Base-by-base conservation (phyloP, 2,888 invertebrate species). In the Caradrina kadenii region DNA sequence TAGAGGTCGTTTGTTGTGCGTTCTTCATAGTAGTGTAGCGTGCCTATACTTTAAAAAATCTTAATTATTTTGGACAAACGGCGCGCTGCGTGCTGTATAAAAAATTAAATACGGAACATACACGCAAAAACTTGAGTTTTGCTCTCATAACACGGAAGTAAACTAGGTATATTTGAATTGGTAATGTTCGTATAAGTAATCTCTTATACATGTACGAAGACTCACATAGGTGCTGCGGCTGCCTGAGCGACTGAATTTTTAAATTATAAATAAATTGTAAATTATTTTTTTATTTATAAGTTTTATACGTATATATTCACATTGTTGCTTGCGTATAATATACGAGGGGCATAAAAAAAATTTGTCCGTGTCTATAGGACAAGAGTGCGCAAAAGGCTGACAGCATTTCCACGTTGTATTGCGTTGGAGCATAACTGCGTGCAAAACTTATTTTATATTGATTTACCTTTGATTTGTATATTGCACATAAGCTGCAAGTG, bases 141-240 rank as follows among this genome's bases (percentile, higher is more conserved):
- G 63, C 58, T 67, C 71, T 70, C 48, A 61, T 60, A 76, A 82
- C 64, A 74, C 69, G 81, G 83, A 82, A 82, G 64, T 71, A 62
- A 53, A 56, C 35, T 73, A 54, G 10, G 15, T 0, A 45, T 66
- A 79, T 76, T 77, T 67, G 63, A 75, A 73, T 70, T 80, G 64
- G 69, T 69, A 73, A 80, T 77, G 59, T 68, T 60, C 45, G 64
- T 70, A 73, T 69, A 45, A 45, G 45, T 45, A 74, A 79, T 80
- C 69, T 65, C 50, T 69, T 54, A 70, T 64, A 62, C 26, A 48
- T 63, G 72, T 45, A 19, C 65, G 17, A 17, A 45, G 17, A 45
- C 15, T 6, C 45, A 45, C 13, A 31, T 17, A 64, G 22, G 26
- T 39, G 39, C 13, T 39, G n/a, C n/a, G n/a, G n/a, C n/a, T 64